Conservation (phyloP, 2,113 vertebrate species). For the Ceratotherium simum region DNA sequence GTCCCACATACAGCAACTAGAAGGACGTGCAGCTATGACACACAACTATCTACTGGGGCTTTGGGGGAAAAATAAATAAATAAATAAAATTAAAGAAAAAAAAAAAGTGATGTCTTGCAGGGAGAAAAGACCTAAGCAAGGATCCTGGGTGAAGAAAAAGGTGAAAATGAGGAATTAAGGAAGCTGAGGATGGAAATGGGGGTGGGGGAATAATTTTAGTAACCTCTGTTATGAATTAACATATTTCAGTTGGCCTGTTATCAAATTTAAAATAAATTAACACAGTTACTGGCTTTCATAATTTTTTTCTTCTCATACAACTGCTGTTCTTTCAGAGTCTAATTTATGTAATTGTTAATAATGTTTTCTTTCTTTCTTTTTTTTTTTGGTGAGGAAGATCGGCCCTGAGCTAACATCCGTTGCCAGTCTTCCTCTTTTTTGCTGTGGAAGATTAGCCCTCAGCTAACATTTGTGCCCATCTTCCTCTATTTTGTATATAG, state of each 20-base stretch:
- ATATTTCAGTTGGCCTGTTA: not conserved
- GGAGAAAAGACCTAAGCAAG: not conserved
- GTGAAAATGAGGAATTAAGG: not conserved
- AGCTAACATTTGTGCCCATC: no score
- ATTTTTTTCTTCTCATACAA: not conserved
- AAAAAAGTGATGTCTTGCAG: not conserved
- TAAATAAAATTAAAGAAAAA: no score
- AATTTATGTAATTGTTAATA: constrained; percentile 17
- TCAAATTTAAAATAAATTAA: constrained; percentile 23
- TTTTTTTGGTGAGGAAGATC: no score
- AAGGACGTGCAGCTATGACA: no score
- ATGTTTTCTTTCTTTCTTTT: not conserved
- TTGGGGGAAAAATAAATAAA: no score
- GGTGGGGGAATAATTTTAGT: not conserved
- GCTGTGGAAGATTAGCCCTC: no score
- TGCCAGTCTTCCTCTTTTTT: no score
- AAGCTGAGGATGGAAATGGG: not conserved
- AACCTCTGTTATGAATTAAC: not conserved
- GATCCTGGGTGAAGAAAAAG: not conserved
- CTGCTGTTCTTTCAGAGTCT: constrained; percentile 6
- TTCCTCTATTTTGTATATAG: no score
- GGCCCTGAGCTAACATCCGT: no score
- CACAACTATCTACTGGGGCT: no score
- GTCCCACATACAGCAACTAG: no score
- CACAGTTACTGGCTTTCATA: not conserved